Evolutionary conservation across 2,888 invertebrate genomes (phyloP).

Genomic region (Alcis repandata): DNA sequence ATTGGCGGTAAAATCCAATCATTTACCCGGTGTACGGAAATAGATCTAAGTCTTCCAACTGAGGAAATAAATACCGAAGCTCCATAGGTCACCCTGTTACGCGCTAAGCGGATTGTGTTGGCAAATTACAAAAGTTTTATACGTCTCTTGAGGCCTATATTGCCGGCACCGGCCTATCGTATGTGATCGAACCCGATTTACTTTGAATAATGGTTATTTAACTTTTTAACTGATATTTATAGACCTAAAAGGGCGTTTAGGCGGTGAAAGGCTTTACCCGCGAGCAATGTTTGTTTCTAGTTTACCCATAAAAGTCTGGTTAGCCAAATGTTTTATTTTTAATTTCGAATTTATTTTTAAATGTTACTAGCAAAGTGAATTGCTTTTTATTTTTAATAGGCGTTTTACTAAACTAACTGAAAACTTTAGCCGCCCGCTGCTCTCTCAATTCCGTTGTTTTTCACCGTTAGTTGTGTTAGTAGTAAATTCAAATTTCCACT

Average conservation of each 20-base stretch:
- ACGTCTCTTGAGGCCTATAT: slow-evolving; percentile 59
- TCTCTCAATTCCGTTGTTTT: background rate
- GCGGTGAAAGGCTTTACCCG: background rate
- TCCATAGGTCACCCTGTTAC: slow-evolving; percentile 45
- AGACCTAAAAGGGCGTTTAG: slow-evolving; percentile 13
- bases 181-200: slow-evolving; percentile 39
- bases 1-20: no score
- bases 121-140: slow-evolving; percentile 75
- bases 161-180: slow-evolving; percentile 45
- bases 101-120: slow-evolving; percentile 51
- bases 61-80: slow-evolving; percentile 6
- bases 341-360: background rate
- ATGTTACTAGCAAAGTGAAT: background rate
- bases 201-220: slow-evolving; percentile 47
- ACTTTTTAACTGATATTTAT: slow-evolving; percentile 45
- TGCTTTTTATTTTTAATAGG: background rate
- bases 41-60: background rate
- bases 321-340: background rate
- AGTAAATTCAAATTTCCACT: background rate
- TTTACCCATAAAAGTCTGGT: background rate
- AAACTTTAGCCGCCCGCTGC: background rate
- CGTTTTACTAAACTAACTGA: background rate
- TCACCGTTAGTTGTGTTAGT: background rate
- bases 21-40: no score
- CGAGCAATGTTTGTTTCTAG: background rate